A percentile compares a stretch with the other conserved stretches of the same genome.
Evolutionary conservation across 2,113 vertebrate species (phyloP).

Genomic region (Rhea pennata): DNA sequence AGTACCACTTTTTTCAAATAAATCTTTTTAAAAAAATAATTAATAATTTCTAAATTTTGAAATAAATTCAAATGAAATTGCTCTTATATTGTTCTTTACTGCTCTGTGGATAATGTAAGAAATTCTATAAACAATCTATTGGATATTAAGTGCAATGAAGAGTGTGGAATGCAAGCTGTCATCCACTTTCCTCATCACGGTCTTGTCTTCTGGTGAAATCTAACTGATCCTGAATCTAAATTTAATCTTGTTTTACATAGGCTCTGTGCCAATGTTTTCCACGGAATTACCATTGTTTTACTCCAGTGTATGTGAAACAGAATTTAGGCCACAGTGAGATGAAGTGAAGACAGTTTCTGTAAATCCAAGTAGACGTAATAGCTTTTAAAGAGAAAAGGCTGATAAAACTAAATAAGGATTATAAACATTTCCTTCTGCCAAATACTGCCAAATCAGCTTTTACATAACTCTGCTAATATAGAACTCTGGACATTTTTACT

Average conservation of each 20-base stretch:
- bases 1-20: not conserved
- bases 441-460: constrained; percentile 45
- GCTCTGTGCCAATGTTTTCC: not conserved
- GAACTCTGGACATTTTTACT: constrained; percentile 6
- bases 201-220: not conserved
- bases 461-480: constrained; percentile 43
- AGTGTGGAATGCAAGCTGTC: not conserved
- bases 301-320: not conserved
- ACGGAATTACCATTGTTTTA: not conserved
- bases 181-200: not conserved
- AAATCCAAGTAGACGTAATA: not conserved
- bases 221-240: not conserved
- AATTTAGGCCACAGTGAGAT: not conserved
- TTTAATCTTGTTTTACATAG: not conserved
- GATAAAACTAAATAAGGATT: constrained; percentile 37
- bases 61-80: not conserved
- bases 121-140: not conserved
- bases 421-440: constrained; percentile 56
- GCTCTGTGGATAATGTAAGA: not conserved
- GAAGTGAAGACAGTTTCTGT: not conserved
- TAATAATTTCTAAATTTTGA: not conserved
- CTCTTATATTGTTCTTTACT: not conserved
- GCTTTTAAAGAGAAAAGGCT: constrained; percentile 10
- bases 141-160: not conserved
- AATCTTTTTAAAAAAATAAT: not conserved